Conservation (phyloP, 2,888 invertebrate genomes). For the Lottia gigantea region DNA sequence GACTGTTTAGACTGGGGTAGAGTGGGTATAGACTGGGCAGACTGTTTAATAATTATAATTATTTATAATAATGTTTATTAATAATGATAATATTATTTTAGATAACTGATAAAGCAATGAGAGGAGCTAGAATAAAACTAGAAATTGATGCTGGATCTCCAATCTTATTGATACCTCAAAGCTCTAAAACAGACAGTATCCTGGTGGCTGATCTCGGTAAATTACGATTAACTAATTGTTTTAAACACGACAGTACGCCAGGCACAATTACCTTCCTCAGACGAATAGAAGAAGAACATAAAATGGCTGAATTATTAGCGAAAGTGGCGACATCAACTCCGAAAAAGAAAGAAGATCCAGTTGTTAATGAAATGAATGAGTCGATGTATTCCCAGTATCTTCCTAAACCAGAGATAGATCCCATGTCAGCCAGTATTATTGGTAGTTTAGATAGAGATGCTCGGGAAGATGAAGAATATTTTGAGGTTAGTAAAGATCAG, state of each 20-base stretch:
- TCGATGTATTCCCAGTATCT: constrained; percentile 45
- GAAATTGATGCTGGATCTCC: constrained; percentile 81
- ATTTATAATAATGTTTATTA: no score
- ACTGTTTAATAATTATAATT: no score
- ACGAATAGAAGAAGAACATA: constrained; percentile 17
- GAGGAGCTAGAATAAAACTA: constrained; percentile 72
- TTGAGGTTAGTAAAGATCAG: constrained; percentile 18
- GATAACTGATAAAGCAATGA: constrained; percentile 60
- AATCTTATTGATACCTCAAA: constrained; percentile 87
- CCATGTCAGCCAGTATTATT: constrained; percentile 63
- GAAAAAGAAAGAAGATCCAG: constrained; percentile 21
- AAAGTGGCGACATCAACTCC: not conserved
- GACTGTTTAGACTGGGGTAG: no score
- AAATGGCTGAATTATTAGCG: constrained; percentile 5
- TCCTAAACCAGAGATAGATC: constrained; percentile 39
- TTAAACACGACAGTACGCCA: constrained; percentile 70
- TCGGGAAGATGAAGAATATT: constrained; percentile 35
- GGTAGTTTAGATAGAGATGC: constrained; percentile 59
- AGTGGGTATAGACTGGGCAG: no score
- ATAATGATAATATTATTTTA: no score
- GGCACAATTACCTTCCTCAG: constrained; percentile 47
- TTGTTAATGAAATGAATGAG: constrained; percentile 42
- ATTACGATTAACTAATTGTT: constrained; percentile 81
- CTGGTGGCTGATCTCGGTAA: constrained; percentile 85
- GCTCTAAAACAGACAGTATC: constrained; percentile 81